Evolutionary conservation across 2,113 vertebrate species (phyloP).

Genomic region (Sterna hirundo): DNA sequence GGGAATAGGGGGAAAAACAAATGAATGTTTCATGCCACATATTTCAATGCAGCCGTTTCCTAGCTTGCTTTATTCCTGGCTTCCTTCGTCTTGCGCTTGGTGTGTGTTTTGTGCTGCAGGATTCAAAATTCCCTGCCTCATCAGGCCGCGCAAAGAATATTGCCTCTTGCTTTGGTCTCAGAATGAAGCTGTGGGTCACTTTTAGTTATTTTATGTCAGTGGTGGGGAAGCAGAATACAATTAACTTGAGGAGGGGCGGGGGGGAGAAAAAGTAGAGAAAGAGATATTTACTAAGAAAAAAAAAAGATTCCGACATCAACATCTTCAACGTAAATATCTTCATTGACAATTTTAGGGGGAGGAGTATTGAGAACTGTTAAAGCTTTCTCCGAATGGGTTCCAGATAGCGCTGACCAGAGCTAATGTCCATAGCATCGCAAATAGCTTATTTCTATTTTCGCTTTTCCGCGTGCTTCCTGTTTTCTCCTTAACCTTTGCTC

Average conservation of each 20-base stretch:
- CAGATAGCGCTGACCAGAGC: not conserved
- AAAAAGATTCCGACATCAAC: not conserved
- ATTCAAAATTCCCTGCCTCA: not conserved
- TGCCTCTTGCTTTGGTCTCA: not conserved
- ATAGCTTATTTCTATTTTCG: not conserved
- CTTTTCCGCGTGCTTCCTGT: not conserved
- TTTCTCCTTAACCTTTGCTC: not conserved
- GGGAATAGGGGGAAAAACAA: not conserved
- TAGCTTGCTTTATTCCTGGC: not conserved
- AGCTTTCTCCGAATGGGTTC: not conserved
- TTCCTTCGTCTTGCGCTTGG: rapidly evolving
- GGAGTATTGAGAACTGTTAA: not conserved
- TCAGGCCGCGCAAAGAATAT: rapidly evolving
- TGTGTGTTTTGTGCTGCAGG: not conserved
- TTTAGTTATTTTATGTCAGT: not conserved
- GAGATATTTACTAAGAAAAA: not conserved
- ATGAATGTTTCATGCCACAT: slow-evolving; percentile 26
- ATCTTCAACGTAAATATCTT: not conserved
- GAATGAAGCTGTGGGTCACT: not conserved
- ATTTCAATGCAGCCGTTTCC: not conserved
- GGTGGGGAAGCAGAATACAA: not conserved
- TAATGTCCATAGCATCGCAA: not conserved
- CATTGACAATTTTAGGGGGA: not conserved
- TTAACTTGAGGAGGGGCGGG: not conserved
- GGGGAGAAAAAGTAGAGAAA: not conserved